A percentile compares a stretch with the other conserved stretches of the same genome.
Conservation (phyloP, 2,797 vertebrate species). For the Petrocephalus schoutedeni region DNA sequence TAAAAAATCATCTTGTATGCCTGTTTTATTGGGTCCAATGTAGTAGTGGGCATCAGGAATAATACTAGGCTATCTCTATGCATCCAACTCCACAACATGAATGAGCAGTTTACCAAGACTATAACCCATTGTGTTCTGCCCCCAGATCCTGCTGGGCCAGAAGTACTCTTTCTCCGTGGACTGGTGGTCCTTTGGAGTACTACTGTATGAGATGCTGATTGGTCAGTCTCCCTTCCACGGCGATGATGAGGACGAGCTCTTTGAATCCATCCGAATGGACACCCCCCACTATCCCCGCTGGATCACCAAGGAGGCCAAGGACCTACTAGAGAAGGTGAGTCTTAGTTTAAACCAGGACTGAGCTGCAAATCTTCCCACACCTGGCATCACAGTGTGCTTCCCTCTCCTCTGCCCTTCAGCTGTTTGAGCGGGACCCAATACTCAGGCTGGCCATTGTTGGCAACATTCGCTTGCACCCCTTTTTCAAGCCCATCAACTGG, state of each 20-base stretch:
- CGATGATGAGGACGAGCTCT: constrained; percentile 90
- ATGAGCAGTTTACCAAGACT: not conserved
- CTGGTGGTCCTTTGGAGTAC: constrained; percentile 99
- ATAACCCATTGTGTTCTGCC: not conserved
- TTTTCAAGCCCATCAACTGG: constrained; percentile 93
- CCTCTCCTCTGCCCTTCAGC: constrained; percentile 54
- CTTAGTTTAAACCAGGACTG: not conserved
- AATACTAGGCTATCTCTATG: not conserved
- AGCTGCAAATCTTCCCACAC: not conserved
- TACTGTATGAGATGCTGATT: constrained; percentile 96
- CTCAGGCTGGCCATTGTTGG: constrained; percentile 80
- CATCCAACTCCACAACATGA: not conserved
- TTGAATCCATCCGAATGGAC: constrained; percentile 88
- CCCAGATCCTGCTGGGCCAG: constrained; percentile 83
- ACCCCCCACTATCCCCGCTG: constrained; percentile 86
- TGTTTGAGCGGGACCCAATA: constrained; percentile 83
- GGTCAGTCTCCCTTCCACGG: constrained; percentile 97
- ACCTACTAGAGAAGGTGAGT: constrained; percentile 79
- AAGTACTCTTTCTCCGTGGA: constrained; percentile 94
- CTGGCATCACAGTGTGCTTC: not conserved
- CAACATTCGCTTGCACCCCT: constrained; percentile 75
- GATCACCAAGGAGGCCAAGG: constrained; percentile 90
- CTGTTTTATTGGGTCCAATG: not conserved
- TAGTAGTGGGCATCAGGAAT: not conserved
- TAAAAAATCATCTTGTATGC: not conserved